Evolutionary conservation across 92 coral and sea anemone genomes (phyloP).

Genomic region (Porites lobata): DNA sequence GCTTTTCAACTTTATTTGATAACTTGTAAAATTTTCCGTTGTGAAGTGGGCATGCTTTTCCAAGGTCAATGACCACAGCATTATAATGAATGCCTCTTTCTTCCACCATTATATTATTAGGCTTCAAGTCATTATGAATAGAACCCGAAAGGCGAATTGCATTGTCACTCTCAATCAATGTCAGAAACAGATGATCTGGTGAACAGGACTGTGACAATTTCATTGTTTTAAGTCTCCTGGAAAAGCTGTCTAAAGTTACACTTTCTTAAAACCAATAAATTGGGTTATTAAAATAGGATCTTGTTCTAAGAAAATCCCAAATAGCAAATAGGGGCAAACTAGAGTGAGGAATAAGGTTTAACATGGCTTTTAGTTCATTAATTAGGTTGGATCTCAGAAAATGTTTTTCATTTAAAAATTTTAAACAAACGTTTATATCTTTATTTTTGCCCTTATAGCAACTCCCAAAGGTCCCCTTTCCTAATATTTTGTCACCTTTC

Average conservation of each 20-base stretch:
- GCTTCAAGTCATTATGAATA: no score
- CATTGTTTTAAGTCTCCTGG: slow-evolving; percentile 8
- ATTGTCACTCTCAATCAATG: no score
- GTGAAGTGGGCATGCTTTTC: no score
- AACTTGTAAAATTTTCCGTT: no score
- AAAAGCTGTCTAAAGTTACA: slow-evolving; percentile 17
- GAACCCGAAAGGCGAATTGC: no score
- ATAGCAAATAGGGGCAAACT: slow-evolving; percentile 29
- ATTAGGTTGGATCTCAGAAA: neutral
- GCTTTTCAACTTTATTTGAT: no score
- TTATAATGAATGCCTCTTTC: no score
- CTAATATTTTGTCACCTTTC: neutral
- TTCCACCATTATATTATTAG: no score
- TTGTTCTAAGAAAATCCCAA: slow-evolving; percentile 23
- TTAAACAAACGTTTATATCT: slow-evolving; percentile 25
- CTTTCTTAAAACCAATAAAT: slow-evolving; percentile 20
- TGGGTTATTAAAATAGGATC: slow-evolving; percentile 28
- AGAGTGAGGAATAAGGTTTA: neutral
- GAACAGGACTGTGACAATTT: no score
- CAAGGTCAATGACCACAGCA: no score
- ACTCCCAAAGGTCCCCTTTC: slow-evolving; percentile 36
- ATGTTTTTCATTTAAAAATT: neutral
- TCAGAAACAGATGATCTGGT: no score
- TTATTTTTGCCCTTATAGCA: neutral
- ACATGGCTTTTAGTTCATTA: slow-evolving; percentile 5